These are phyloP conservation scores for Lithosia quadra DNA, from an alignment of 2,888 invertebrate species.

Conservation along the genomic window DNA sequence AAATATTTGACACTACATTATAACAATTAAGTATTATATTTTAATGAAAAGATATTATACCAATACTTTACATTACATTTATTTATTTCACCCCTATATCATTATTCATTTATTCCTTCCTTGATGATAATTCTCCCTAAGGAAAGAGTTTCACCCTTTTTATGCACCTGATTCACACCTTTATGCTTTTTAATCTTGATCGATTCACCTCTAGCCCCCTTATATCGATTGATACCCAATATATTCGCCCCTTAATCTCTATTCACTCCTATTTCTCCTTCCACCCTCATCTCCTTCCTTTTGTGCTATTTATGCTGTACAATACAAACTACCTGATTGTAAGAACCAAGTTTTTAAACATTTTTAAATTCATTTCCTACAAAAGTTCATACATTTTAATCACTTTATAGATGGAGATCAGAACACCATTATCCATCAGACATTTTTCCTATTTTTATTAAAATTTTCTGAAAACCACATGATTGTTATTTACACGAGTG, in stretches of 20 bases:
- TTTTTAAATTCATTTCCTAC: background rate
- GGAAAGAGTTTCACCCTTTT: too few species aligned
- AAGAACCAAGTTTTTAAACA: background rate
- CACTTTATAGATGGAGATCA: background rate
- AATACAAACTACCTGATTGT: background rate
- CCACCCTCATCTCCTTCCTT: background rate
- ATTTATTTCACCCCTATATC: too few species aligned
- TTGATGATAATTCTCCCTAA: background rate
- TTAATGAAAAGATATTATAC: too few species aligned
- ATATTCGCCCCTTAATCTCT: background rate
- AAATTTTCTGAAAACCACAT: background rate
- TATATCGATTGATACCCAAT: background rate
- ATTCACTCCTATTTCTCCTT: background rate
- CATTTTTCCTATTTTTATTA: background rate
- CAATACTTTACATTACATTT: too few species aligned
- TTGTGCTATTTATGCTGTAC: too few species aligned
- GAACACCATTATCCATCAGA: background rate
- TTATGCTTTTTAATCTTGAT: background rate
- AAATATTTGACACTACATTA: too few species aligned
- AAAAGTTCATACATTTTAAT: background rate
- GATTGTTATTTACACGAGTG: constrained; percentile 10
- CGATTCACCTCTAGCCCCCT: background rate
- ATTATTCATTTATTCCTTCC: background rate
- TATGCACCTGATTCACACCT: background rate
- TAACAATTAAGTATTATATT: background rate